Conservation (phyloP, 1,140 invertebrate species). For the Drosophila erecta region DNA sequence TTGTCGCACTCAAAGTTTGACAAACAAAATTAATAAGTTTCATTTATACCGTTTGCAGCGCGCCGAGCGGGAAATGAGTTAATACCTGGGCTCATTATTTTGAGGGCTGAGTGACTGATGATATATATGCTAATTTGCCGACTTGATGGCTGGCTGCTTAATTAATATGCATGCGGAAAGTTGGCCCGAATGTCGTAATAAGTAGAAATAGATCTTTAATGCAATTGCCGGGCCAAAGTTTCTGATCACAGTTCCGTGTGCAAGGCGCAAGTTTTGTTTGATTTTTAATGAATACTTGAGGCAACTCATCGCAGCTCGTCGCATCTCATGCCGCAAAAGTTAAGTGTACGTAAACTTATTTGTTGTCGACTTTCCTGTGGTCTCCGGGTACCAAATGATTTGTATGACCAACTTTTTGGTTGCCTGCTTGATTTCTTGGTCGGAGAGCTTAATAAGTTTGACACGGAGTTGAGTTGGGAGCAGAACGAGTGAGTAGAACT, state of each 20-base stretch:
- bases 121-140: conserved; percentile 50
- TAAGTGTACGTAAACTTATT: conserved; percentile 70
- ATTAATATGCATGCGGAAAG: conserved; percentile 66
- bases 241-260: conserved; percentile 22
- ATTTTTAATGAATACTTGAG: conserved; percentile 66
- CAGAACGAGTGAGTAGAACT: conserved; percentile 21
- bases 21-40: conserved; percentile 57
- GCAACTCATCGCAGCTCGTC: conserved; percentile 32
- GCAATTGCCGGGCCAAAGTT: conserved; percentile 57
- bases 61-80: background rate
- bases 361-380: conserved; percentile 56
- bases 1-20: conserved; percentile 40
- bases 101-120: conserved; percentile 36
- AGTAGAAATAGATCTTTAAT: conserved; percentile 65
- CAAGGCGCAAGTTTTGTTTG: conserved; percentile 43
- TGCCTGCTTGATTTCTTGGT: conserved; percentile 44
- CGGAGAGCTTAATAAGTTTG: conserved; percentile 60
- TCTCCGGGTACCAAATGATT: conserved; percentile 53
- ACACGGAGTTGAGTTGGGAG: conserved; percentile 17
- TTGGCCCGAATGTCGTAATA: conserved; percentile 36
- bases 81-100: conserved; percentile 41
- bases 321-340: conserved; percentile 42
- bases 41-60: conserved; percentile 38
- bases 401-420: conserved; percentile 64
- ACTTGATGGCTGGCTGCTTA: conserved; percentile 52